Base-by-base conservation (phyloP, 2,888 invertebrate genomes). In the Ditula angustiorana region DNA sequence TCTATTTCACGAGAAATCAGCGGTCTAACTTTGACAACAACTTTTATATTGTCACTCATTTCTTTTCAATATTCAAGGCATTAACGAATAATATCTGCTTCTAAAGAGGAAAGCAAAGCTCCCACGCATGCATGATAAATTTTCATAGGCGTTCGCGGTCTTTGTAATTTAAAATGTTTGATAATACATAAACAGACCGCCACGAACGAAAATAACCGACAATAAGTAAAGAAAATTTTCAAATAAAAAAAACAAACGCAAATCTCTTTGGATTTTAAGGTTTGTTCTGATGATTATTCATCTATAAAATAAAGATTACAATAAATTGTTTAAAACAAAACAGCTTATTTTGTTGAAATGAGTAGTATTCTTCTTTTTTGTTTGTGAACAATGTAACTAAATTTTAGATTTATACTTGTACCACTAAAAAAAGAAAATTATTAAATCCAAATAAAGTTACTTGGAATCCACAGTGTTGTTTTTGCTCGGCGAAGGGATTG, bases 11-110 rank as follows among this genome's bases (percentile, higher is more conserved):
- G 94, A 74, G 92, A 83, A 73, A 95, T 95, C 8, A 96, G 80
- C 21, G 96, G 96, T 49, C 96, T 94, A 69, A 96, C 93, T 91
- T 96, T 95, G 67, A 96, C 95, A 65, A 95, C 96, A 59, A 96
- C 96, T 93, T 96, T 95, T 56, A 96, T 95, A 79, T 94, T 95
- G 79, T 94, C 94, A 78, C 94, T 93, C 94, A 94, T 94, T 77
- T 86, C 86, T 56, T 59, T 70, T 68, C 75, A 75, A 75, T 73
- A 71, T 71, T 64, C 10, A 61, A 66, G 65, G 67, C 60, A 68
- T 59, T 69, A 65, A 63, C 60, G 68, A 46, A 47, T n/a, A 64
- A 44, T 47, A 55, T 11, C 19, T 44, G 33, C 13, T 24, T 24
- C 30, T 44, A 46, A 11, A 33, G 23, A 24, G 7, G 30, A 63